These are phyloP conservation scores for Adelges cooleyi DNA, from an alignment of 1,140 invertebrate genomes.

Conservation along the genomic window DNA sequence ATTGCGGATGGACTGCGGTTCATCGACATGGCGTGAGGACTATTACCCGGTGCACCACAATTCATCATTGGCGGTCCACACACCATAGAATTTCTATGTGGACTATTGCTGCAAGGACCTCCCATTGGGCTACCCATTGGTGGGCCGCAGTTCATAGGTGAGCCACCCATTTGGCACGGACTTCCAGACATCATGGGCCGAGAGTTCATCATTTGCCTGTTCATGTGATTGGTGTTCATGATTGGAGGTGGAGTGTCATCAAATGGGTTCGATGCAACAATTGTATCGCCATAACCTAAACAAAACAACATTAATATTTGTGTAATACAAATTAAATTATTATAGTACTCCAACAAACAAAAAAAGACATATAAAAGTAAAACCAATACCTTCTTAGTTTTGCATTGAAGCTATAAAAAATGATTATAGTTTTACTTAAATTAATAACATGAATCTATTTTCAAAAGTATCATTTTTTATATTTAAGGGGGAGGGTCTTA, in stretches of 20 bases:
- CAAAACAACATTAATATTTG: background rate
- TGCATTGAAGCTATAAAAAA: no score
- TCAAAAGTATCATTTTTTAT: no score
- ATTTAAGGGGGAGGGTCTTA: no score
- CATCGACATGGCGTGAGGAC: conserved; percentile 34
- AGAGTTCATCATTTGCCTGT: conserved; percentile 38
- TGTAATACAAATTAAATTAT: no score
- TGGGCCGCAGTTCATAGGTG: conserved; percentile 46
- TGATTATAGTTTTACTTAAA: no score
- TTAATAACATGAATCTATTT: no score
- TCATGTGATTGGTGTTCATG: conserved; percentile 44
- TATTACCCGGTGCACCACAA: conserved; percentile 38
- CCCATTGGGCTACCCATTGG: conserved; percentile 51
- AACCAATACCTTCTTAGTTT: no score
- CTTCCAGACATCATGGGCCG: conserved; percentile 37
- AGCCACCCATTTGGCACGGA: conserved; percentile 44
- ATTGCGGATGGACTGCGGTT: conserved; percentile 34
- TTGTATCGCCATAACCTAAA: conserved; percentile 73
- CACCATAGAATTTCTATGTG: conserved; percentile 31
- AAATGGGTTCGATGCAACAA: conserved; percentile 89
- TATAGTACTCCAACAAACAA: no score
- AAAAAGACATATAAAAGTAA: no score
- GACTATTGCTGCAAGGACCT: conserved; percentile 35
- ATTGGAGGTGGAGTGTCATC: conserved; percentile 71
- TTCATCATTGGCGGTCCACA: conserved; percentile 39